Conservation (phyloP, 2,797 vertebrate genomes). For the Hemibagrus guttatus region DNA sequence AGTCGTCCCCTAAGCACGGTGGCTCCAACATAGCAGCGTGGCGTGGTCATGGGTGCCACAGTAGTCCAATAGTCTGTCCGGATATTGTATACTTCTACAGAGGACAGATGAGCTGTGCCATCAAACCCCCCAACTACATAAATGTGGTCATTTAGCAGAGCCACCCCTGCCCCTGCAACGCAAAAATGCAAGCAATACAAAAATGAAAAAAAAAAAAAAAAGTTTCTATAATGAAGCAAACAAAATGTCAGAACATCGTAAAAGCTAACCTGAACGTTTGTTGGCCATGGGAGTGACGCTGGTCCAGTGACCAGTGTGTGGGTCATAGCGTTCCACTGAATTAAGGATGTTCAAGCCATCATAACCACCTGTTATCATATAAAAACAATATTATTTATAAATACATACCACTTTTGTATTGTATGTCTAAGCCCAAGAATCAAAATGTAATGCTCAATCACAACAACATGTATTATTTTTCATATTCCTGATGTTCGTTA, state of each 20-base stretch:
- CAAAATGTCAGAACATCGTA: not conserved
- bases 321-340: conserved; percentile 96
- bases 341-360: conserved; percentile 97
- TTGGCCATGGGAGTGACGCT: conserved; percentile 98
- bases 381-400: not conserved
- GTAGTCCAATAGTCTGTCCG: conserved; percentile 97
- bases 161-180: conserved; percentile 89
- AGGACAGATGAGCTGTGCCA: conserved; percentile 92
- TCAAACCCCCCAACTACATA: conserved; percentile 98
- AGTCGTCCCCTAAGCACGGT: conserved; percentile 94
- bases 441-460: not conserved
- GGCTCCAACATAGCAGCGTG: conserved; percentile 95
- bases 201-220: not conserved
- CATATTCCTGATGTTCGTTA: not conserved
- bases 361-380: conserved; percentile 84
- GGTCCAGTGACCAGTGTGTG: conserved; percentile 98
- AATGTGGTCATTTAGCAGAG: conserved; percentile 95
- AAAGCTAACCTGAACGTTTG: conserved; percentile 87
- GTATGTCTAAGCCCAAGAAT: not conserved
- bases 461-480: not conserved
- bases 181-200: not conserved
- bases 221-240: not conserved
- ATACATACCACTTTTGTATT: not conserved
- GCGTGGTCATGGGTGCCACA: conserved; percentile 95
- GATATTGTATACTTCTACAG: conserved; percentile 97